Evolutionary conservation across 2,888 invertebrate species (phyloP), one percentile per base, ranked within the genome.

Genomic region (Terebella lapidaria): DNA sequence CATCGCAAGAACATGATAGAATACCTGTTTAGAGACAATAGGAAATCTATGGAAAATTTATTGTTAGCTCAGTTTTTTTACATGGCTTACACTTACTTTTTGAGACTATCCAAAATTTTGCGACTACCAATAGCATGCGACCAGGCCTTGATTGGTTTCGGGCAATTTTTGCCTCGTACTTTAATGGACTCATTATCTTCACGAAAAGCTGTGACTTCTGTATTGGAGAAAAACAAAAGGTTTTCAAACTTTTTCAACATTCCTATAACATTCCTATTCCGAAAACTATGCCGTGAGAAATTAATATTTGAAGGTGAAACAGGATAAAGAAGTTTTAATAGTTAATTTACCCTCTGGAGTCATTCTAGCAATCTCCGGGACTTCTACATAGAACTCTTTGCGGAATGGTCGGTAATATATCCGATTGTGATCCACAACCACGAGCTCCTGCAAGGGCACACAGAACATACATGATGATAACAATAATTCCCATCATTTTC

Each of bases 61-160:
- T n/a, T n/a, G n/a, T n/a, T n/a, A n/a, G n/a, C n/a, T n/a, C n/a
- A n/a, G n/a, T n/a, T n/a, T n/a, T n/a, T n/a, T n/a, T n/a, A n/a
- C n/a, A n/a, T n/a, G n/a, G n/a, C n/a, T n/a, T n/a, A n/a, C n/a
- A n/a, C n/a, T n/a, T n/a, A n/a, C 82, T 89, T 93, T 80, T 92
- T 94, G 60, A 99, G 82, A 67, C 91, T 87, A 72, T 95, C 95
- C 81, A 96, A 84, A 78, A 96, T 92, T 78, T 94, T 95, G 77
- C 93, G 93, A 64, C 93, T 93, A 24, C 96, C 92, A 3, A 99
- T 99, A 78, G 94, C 95, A 74, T 99, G 99, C 0, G 99, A 95
- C 99, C 99, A 99, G 0, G 89, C 88, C 83, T 88, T 91, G 62
- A 99, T 92, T 3, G 87, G 87, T 76, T 93, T 94, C 0, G 99